phyloP scores from a whole-genome alignment of 2,888 invertebrate species.

The Drosophila picticornis region DNA sequence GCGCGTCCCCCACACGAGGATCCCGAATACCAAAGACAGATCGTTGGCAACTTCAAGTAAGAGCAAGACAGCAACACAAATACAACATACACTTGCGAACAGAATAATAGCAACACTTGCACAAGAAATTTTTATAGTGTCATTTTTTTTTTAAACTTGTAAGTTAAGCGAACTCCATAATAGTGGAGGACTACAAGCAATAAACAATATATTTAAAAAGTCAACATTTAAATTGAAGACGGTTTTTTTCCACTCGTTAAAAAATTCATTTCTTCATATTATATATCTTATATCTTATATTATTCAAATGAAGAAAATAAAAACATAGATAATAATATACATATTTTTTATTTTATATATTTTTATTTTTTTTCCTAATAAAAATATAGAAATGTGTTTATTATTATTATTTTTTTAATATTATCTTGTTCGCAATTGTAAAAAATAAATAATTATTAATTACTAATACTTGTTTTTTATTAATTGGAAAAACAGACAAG shows the following conservation, averaged over 20 bases:
- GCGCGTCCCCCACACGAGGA: slow-evolving; percentile 97
- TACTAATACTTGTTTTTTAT: neutral
- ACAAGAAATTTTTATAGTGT: neutral
- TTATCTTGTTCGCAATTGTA: neutral
- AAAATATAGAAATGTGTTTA: neutral
- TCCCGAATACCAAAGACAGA: slow-evolving; percentile 95
- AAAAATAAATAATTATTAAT: neutral
- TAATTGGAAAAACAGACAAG: slow-evolving; percentile 85
- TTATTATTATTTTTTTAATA: neutral
- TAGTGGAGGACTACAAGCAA: no score
- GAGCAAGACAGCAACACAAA: slow-evolving; percentile 19
- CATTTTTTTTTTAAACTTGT: neutral
- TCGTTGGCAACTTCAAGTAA: slow-evolving; percentile 90
- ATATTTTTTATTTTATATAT: no score
- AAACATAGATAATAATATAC: no score
- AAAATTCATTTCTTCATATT: no score
- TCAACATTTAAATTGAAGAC: no score
- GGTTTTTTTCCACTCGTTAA: no score
- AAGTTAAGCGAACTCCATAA: no score
- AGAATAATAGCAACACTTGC: neutral
- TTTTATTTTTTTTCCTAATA: no score
- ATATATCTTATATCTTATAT: no score
- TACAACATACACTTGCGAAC: neutral
- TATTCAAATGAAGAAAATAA: no score
- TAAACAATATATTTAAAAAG: no score